These are phyloP conservation scores for Candidula unifasciata DNA, from an alignment of 2,888 invertebrate species.

Conservation along the genomic window DNA sequence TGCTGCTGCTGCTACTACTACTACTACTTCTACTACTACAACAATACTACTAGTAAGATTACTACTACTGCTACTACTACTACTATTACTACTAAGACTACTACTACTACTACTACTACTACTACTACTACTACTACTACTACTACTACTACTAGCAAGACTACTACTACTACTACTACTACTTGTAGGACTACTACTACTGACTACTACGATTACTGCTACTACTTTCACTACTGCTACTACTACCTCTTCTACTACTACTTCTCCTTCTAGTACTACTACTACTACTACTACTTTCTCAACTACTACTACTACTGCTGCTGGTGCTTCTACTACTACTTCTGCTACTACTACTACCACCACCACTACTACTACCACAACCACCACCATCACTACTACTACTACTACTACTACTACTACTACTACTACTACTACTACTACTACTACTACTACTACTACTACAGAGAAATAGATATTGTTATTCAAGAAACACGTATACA, in stretches of 20 bases:
- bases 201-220: neutral
- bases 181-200: neutral
- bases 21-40: neutral
- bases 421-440: neutral
- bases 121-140: neutral
- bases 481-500: too few species aligned
- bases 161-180: neutral
- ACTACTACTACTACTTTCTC: neutral
- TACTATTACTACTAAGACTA: neutral
- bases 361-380: too few species aligned
- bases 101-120: neutral
- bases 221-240: conserved; percentile 21
- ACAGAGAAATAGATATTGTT: too few species aligned
- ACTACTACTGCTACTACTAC: neutral
- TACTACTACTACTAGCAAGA: neutral
- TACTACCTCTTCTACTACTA: neutral
- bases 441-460: neutral
- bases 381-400: neutral
- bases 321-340: too few species aligned
- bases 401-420: neutral
- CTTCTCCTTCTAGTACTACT: neutral
- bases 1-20: conserved; percentile 37
- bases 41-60: too few species aligned
- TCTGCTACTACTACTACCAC: too few species aligned
- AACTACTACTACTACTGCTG: neutral